Percentiles rank a stretch among this genome's conserved stretches.
phyloP scores from a whole-genome alignment of 2,113 vertebrate species.

The Myrmophylax atrothorax region DNA sequence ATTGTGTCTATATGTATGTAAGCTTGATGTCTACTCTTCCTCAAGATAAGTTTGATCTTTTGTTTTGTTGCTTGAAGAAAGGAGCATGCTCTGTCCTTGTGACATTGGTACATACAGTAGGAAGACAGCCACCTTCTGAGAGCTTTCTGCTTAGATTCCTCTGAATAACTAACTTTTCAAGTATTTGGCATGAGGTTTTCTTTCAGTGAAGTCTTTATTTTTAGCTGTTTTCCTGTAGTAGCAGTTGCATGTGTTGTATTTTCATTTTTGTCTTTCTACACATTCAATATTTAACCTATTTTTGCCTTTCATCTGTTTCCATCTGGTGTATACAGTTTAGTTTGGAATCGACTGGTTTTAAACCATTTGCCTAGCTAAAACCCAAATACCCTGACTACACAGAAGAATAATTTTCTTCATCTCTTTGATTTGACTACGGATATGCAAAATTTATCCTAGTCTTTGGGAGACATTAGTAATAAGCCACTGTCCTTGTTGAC shows the following conservation, averaged over 20 bases:
- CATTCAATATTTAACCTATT: not conserved
- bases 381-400: not conserved
- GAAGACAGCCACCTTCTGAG: not conserved
- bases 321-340: not conserved
- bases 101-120: not conserved
- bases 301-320: not conserved
- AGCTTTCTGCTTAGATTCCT: not conserved
- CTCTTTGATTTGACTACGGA: not conserved
- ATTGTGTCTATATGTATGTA: not conserved
- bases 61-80: not conserved
- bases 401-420: not conserved
- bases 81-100: not conserved
- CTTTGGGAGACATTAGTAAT: not conserved
- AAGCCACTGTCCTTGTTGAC: not conserved
- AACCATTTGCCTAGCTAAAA: not conserved
- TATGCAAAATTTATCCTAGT: not conserved
- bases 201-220: not conserved
- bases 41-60: not conserved
- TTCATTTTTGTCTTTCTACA: not conserved
- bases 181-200: accelerated
- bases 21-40: not conserved
- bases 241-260: not conserved
- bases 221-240: not conserved
- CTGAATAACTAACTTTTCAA: not conserved
- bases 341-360: not conserved